Evolutionary conservation across 2,888 invertebrate species (phyloP), one percentile per base, ranked within the genome.

Genomic region (Megamerina dolium): DNA sequence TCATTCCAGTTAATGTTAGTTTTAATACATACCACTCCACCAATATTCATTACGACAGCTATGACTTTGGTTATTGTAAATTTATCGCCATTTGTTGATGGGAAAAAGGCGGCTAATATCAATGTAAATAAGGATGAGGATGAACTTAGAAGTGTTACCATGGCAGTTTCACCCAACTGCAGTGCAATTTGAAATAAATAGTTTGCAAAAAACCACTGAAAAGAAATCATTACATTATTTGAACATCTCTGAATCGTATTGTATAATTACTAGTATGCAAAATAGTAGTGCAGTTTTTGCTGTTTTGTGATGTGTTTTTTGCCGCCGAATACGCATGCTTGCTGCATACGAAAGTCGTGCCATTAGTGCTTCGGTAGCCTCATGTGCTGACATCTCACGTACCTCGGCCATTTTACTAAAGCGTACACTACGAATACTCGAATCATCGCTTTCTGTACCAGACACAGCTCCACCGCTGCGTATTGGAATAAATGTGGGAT

Each of bases 271-370:
- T 73, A 94, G 75, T 52, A 92, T 68, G 70, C 87, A 88, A 74
- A 94, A 92, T 45, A 87, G 76, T 37, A 91, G 74, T 5, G 93
- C 90, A 20, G 93, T 80, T 61, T 89, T 85, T 20, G 90, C 85
- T 13, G 87, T 83, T 72, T 83, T 79, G 56, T 77, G 74, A 56
- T 77, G 74, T 1, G 68, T 65, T 47, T 68, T 69, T 53, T 79
- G 79, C 1, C 80, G 64, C 17, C 85, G 82, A 40, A 91, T 91
- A 48, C 91, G 78, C 50, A 92, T 70, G 46, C 89, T 91, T 8
- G 94, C 94, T 53, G 89, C 83, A 77, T 95, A 96, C n/a, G 95
- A 94, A 49, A 96, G 76, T 37, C 96, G 79, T 3, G 96, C 92
- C 61, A 94, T 76, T 50, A 92, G 73, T 9, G 96, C 96, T 64